These are phyloP conservation scores for Mastacembelus armatus DNA, from an alignment of 2,797 vertebrate genomes.

Conservation along the genomic window DNA sequence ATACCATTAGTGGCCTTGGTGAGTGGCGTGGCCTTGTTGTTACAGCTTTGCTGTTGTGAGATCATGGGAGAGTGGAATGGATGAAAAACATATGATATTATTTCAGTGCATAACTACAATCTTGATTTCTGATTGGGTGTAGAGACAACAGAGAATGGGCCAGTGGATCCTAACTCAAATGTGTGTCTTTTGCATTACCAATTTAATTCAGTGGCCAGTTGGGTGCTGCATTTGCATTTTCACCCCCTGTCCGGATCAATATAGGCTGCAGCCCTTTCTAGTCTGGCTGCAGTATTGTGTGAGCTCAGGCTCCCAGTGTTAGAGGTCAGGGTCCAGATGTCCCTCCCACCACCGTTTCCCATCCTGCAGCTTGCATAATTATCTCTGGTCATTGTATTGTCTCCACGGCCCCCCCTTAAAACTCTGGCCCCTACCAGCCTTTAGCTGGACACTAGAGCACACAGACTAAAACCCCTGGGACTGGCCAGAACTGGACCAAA, in stretches of 20 bases:
- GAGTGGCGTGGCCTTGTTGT: slow-evolving; percentile 65
- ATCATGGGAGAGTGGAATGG: not conserved
- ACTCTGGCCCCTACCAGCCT: slow-evolving; percentile 58
- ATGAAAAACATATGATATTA: not conserved
- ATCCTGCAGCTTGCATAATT: slow-evolving; percentile 77
- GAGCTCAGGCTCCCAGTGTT: slow-evolving; percentile 70
- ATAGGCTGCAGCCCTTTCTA: slow-evolving; percentile 58
- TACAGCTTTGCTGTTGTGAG: not conserved
- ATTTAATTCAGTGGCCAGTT: slow-evolving; percentile 66
- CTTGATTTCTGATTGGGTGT: slow-evolving; percentile 1
- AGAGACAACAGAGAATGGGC: slow-evolving; percentile 15
- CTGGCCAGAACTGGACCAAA: slow-evolving; percentile 65
- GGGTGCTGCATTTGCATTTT: slow-evolving; percentile 70
- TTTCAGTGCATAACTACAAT: slow-evolving; percentile 26
- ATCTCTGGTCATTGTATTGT: slow-evolving; percentile 76
- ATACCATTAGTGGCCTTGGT: slow-evolving; percentile 93
- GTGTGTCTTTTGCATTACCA: slow-evolving; percentile 26
- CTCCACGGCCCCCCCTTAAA: slow-evolving; percentile 62
- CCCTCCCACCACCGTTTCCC: slow-evolving; percentile 76
- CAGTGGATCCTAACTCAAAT: slow-evolving; percentile 15
- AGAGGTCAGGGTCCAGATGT: slow-evolving; percentile 84
- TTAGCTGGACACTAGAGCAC: slow-evolving; percentile 74
- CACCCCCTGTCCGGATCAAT: slow-evolving; percentile 70
- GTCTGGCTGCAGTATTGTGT: slow-evolving; percentile 71
- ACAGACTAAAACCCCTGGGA: slow-evolving; percentile 68